Evolutionary conservation across 2,113 vertebrate species (phyloP).

Genomic region (Stegostoma tigrinum): DNA sequence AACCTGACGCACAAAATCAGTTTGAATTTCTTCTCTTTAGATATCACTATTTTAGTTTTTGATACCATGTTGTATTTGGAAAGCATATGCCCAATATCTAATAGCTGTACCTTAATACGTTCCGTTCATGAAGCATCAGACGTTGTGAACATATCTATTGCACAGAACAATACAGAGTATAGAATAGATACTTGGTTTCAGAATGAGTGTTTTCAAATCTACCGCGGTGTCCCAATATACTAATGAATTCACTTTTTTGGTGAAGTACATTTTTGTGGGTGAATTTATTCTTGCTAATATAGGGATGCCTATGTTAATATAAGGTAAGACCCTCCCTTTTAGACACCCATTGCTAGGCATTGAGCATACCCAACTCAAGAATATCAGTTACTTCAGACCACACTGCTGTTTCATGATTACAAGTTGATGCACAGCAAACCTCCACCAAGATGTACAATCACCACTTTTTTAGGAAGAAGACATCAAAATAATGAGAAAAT

Average conservation of each 20-base stretch:
- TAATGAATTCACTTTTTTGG: not conserved
- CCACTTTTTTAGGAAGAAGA: not conserved
- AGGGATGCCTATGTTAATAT: not conserved
- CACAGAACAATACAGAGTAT: not conserved
- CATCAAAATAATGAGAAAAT: not conserved
- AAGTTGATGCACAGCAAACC: not conserved
- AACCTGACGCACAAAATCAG: not conserved
- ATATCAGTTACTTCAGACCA: not conserved
- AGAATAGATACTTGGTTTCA: not conserved
- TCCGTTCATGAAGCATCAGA: not conserved
- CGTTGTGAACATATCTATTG: not conserved
- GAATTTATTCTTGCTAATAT: not conserved
- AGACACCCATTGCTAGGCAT: not conserved
- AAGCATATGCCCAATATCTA: not conserved
- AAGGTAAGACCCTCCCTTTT: not conserved
- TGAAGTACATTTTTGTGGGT: not conserved
- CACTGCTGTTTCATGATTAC: not conserved
- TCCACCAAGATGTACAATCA: not conserved
- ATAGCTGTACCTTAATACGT: not conserved
- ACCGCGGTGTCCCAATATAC: not conserved
- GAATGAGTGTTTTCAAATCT: not conserved
- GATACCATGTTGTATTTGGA: not conserved
- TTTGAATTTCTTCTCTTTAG: not conserved
- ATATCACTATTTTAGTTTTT: not conserved
- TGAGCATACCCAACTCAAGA: not conserved